A percentile compares a stretch with the other conserved stretches of the same genome.
phyloP scores from a whole-genome alignment of 2,797 vertebrate genomes.

The Cichlasoma orientale region DNA sequence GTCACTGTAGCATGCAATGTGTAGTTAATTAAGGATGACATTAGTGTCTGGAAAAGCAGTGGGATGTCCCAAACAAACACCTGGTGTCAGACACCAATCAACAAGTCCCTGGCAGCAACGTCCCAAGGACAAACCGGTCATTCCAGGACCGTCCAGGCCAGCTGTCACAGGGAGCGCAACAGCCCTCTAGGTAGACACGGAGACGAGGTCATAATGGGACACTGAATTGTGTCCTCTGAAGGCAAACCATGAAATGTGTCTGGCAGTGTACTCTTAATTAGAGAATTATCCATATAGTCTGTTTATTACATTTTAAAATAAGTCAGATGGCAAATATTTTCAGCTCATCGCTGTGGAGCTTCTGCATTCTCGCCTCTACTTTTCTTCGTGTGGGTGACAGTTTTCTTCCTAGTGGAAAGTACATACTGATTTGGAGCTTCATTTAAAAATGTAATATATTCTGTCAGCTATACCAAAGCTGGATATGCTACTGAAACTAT shows the following conservation, averaged over 20 bases:
- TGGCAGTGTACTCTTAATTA: not conserved
- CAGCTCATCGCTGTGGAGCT: not conserved
- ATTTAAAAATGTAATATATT: constrained; percentile 26
- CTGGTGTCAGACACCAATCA: constrained; percentile 56
- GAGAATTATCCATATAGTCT: not conserved
- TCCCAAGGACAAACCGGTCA: constrained; percentile 65
- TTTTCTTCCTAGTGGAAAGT: constrained; percentile 30
- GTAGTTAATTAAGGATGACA: constrained; percentile 52
- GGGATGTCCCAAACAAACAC: constrained; percentile 51
- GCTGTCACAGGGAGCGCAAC: constrained; percentile 52
- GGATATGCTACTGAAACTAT: constrained; percentile 25
- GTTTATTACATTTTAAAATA: constrained; percentile 31
- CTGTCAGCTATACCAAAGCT: constrained; percentile 34
- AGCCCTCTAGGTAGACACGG: constrained; percentile 23
- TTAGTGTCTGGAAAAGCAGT: constrained; percentile 43
- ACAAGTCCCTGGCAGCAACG: constrained; percentile 56
- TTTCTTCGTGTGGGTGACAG: constrained; percentile 36
- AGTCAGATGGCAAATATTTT: constrained; percentile 27
- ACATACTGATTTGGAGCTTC: constrained; percentile 18
- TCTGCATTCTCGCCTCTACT: constrained; percentile 27
- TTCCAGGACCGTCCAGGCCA: constrained; percentile 27
- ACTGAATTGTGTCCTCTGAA: constrained; percentile 6
- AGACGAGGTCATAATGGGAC: constrained; percentile 17
- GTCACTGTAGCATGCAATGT: constrained; percentile 15
- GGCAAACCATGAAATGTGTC: constrained; percentile 18